Percentiles rank a stretch among this genome's conserved stretches.
These are phyloP conservation scores for Siphamia tubifer DNA, from an alignment of 2,113 vertebrate genomes.

Conservation along the genomic window DNA sequence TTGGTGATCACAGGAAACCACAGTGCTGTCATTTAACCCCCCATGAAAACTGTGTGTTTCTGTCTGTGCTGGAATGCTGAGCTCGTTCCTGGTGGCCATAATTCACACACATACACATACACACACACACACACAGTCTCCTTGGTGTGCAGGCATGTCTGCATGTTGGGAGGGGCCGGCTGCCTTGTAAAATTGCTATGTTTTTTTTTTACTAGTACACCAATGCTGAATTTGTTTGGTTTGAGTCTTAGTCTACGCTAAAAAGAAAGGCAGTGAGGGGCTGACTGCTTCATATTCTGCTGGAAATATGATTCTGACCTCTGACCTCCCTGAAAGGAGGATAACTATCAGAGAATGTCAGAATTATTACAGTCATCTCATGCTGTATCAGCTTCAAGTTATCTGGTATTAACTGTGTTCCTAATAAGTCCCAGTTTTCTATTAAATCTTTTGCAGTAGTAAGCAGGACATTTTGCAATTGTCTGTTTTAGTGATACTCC, in stretches of 20 bases:
- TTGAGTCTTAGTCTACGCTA: background rate
- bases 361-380: background rate
- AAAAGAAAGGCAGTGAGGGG: background rate
- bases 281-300: background rate
- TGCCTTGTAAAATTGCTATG: constrained; percentile 46
- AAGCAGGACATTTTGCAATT: too few species aligned
- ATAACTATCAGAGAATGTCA: background rate
- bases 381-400: background rate
- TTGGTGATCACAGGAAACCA: background rate
- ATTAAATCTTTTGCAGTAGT: too few species aligned
- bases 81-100: constrained; percentile 55
- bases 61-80: constrained; percentile 67
- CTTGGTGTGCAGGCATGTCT: constrained; percentile 62
- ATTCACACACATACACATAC: constrained; percentile 50
- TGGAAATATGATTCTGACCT: background rate
- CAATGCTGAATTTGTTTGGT: constrained; percentile 29
- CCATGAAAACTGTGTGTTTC: constrained; percentile 28
- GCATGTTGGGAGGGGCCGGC: constrained; percentile 56
- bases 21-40: constrained; percentile 46
- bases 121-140: constrained; percentile 28
- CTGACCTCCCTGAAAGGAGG: background rate
- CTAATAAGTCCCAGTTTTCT: too few species aligned
- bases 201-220: constrained; percentile 8
- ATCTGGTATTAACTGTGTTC: too few species aligned
- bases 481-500: too few species aligned